Percentiles rank a stretch among this genome's conserved stretches.
These are phyloP conservation scores for Acridotheres tristis DNA, from an alignment of 2,797 vertebrate genomes.

Conservation along the genomic window DNA sequence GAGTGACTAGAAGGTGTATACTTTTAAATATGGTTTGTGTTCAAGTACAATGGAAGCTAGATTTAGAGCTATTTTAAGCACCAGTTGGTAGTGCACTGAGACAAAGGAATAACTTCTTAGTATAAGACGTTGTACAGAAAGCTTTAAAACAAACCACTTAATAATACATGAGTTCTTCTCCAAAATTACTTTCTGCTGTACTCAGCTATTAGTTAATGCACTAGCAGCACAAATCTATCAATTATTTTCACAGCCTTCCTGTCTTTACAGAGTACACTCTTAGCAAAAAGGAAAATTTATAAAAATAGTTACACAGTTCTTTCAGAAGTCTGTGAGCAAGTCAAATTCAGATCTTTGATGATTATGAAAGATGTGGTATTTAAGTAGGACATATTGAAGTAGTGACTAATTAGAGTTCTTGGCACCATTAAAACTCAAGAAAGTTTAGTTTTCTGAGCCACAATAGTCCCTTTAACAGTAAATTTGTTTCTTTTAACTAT, in stretches of 20 bases:
- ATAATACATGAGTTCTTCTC: not conserved
- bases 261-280: not conserved
- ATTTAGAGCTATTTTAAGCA: not conserved
- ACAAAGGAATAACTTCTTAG: not conserved
- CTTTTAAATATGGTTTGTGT: not conserved
- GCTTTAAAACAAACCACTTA: accelerated
- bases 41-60: not conserved
- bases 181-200: not conserved
- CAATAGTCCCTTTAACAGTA: not conserved
- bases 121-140: not conserved
- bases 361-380: not conserved
- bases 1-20: not conserved
- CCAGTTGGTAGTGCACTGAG: not conserved
- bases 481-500: not conserved
- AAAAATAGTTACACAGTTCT: not conserved
- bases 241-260: not conserved
- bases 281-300: not conserved
- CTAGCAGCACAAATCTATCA: not conserved
- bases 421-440: not conserved
- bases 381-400: not conserved
- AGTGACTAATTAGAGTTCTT: not conserved
- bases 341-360: not conserved
- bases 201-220: not conserved
- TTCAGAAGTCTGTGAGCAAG: not conserved
- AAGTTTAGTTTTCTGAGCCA: not conserved